phyloP scores from a whole-genome alignment of 2,888 invertebrate genomes.

The Lycia hirtaria region DNA sequence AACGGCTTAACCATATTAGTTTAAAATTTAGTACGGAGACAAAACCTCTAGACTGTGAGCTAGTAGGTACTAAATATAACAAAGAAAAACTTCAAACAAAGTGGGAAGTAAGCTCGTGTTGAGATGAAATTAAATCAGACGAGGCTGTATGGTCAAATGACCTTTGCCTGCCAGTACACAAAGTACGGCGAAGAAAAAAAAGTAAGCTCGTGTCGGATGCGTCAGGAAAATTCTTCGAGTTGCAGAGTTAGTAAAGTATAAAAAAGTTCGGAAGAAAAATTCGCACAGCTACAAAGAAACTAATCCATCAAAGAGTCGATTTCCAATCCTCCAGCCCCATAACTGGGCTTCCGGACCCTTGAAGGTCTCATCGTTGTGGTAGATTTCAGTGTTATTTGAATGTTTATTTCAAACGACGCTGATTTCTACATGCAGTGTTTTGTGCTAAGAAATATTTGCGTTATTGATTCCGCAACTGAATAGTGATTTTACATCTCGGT shows the following conservation, averaged over 20 bases:
- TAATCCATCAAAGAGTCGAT: slow-evolving; percentile 66
- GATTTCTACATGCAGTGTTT: neutral
- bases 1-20: too few species aligned
- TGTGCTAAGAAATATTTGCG: neutral
- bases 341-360: slow-evolving; percentile 40
- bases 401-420: neutral
- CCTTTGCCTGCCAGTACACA: too few species aligned
- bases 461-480: too few species aligned
- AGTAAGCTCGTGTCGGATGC: neutral
- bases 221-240: neutral
- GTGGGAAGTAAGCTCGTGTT: neutral
- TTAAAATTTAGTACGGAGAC: too few species aligned
- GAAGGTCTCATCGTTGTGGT: slow-evolving; percentile 27
- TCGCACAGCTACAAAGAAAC: slow-evolving; percentile 28
- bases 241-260: slow-evolving; percentile 4
- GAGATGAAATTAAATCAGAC: too few species aligned
- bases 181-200: too few species aligned
- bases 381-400: neutral
- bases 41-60: too few species aligned
- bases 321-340: slow-evolving; percentile 40
- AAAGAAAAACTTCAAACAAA: neutral
- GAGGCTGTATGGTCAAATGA: too few species aligned
- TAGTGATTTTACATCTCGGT: too few species aligned
- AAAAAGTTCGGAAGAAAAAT: slow-evolving; percentile 14
- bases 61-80: too few species aligned